Conservation (phyloP, 2,113 vertebrate species). For the Heliornis fulica region DNA sequence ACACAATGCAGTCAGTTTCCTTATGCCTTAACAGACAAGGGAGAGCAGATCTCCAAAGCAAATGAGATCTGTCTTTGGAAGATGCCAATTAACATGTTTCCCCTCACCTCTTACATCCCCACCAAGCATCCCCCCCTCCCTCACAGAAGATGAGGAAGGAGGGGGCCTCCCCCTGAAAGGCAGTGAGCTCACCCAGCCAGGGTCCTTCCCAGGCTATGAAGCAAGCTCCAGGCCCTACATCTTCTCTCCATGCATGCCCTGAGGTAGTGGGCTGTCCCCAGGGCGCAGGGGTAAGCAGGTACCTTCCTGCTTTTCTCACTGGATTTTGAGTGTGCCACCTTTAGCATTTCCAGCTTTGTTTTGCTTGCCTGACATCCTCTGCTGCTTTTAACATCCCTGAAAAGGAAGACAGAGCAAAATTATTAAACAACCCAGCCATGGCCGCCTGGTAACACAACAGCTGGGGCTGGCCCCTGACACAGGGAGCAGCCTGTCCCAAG, state of each 20-base stretch:
- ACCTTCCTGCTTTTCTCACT: neutral
- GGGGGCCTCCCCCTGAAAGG: neutral
- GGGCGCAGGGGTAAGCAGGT: neutral
- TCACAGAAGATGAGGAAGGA: neutral
- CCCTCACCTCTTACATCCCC: neutral
- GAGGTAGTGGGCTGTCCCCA: neutral
- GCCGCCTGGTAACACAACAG: neutral
- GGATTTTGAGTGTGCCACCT: neutral
- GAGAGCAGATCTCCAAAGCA: neutral
- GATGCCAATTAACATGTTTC: neutral
- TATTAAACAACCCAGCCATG: neutral
- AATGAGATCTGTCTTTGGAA: neutral
- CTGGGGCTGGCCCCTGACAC: neutral
- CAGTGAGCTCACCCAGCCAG: neutral
- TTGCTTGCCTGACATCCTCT: neutral
- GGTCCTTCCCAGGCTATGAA: neutral
- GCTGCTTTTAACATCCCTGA: neutral
- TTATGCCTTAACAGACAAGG: neutral
- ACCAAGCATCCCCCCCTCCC: neutral
- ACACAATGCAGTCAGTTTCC: neutral
- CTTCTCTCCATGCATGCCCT: neutral
- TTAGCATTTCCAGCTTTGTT: neutral
- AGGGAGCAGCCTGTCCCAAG: neutral
- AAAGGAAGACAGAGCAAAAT: neutral
- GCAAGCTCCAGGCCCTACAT: neutral